Conservation (phyloP, 2,113 vertebrate species). For the Crotophaga sulcirostris region DNA sequence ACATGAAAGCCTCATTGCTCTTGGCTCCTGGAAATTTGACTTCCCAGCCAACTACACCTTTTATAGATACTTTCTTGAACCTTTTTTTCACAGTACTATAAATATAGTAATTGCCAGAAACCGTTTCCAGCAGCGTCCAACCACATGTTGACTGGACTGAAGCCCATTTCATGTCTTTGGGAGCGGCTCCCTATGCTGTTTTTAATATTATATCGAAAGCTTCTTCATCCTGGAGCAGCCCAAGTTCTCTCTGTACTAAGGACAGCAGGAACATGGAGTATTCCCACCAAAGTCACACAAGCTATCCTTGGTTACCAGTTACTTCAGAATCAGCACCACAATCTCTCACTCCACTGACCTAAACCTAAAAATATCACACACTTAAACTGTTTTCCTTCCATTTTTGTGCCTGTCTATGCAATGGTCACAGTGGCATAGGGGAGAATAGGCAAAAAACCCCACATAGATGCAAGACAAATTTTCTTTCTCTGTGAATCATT, state of each 20-base stretch:
- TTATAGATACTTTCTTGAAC: constrained; percentile 80
- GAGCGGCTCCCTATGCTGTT: constrained; percentile 17
- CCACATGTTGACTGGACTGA: constrained; percentile 73
- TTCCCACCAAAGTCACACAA: background rate
- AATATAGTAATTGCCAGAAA: constrained; percentile 76
- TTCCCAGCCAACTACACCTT: constrained; percentile 79
- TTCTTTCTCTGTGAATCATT: background rate
- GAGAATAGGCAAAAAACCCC: background rate
- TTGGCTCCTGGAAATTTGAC: constrained; percentile 71
- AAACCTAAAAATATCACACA: background rate
- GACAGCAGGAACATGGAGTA: background rate
- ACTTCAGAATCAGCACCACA: background rate
- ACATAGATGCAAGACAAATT: background rate
- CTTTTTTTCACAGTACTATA: constrained; percentile 67
- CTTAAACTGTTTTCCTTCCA: background rate
- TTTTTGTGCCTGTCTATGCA: background rate
- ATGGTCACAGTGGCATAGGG: background rate
- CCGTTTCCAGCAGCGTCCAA: constrained; percentile 66
- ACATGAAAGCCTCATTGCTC: constrained; percentile 78
- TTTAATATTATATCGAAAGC: constrained; percentile 36
- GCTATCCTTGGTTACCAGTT: background rate
- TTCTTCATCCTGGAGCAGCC: constrained; percentile 44
- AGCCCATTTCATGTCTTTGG: constrained; percentile 53
- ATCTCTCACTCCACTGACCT: background rate
- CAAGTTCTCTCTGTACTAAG: background rate